Conservation (phyloP, 2,888 invertebrate species). For the Apodemia hepburni region DNA sequence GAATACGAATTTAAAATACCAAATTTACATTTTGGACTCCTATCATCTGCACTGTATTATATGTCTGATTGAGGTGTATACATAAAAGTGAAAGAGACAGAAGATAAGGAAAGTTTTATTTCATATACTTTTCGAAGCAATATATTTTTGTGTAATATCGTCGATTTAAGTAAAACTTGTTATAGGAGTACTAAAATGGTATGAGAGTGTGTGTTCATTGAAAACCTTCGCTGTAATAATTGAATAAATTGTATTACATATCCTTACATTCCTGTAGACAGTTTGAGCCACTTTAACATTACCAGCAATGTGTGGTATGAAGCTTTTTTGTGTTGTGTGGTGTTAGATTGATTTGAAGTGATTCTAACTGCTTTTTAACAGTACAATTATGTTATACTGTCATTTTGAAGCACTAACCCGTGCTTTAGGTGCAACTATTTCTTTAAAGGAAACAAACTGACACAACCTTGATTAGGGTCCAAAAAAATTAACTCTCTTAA, state of each 20-base stretch:
- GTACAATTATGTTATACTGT: constrained; percentile 13
- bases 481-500: no score
- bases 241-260: constrained; percentile 5
- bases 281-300: constrained; percentile 39
- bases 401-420: constrained; percentile 1
- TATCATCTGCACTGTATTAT: no score
- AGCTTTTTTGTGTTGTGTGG: constrained; percentile 45
- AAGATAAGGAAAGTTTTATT: no score
- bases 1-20: no score
- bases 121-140: no score
- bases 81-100: no score
- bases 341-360: constrained; percentile 41
- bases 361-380: constrained; percentile 39
- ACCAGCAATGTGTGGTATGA: constrained; percentile 30
- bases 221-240: background rate
- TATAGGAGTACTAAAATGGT: background rate
- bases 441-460: background rate
- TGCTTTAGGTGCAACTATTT: background rate
- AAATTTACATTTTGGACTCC: no score
- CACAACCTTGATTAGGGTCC: no score
- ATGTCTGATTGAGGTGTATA: no score
- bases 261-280: constrained; percentile 27
- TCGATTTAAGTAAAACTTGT: no score
- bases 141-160: no score
- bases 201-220: background rate